These are phyloP conservation scores for Daboia siamensis DNA, from an alignment of 2,113 vertebrate species.

Conservation along the genomic window DNA sequence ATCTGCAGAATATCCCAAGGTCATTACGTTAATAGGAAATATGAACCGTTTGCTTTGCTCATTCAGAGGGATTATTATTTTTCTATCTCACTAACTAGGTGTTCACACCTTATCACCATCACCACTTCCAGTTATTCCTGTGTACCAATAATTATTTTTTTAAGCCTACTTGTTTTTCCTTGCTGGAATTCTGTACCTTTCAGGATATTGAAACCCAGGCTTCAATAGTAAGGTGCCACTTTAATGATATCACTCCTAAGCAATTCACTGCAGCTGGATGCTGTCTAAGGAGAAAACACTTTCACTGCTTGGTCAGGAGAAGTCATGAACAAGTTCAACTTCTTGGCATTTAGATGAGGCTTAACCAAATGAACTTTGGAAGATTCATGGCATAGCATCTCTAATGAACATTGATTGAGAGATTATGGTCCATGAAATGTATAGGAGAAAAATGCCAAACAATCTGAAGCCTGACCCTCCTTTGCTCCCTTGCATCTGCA, in stretches of 20 bases:
- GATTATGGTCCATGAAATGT: neutral
- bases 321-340: constrained; percentile 10
- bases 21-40: constrained; percentile 53
- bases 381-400: neutral
- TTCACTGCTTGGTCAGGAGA: constrained; percentile 23
- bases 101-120: constrained; percentile 7
- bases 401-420: neutral
- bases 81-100: constrained; percentile 25
- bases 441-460: neutral
- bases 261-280: constrained; percentile 44
- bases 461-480: neutral
- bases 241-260: constrained; percentile 57
- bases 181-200: constrained; percentile 27
- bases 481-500: neutral
- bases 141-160: constrained; percentile 59
- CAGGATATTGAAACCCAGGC: constrained; percentile 8
- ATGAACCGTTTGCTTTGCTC: constrained; percentile 49
- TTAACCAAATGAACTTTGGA: constrained; percentile 17
- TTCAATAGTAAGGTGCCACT: constrained; percentile 15
- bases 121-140: constrained; percentile 3
- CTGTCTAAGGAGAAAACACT: constrained; percentile 33
- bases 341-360: constrained; percentile 27
- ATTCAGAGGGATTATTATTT: constrained; percentile 23
- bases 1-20: constrained; percentile 46
- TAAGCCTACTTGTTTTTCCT: constrained; percentile 49